A percentile compares a stretch with the other conserved stretches of the same genome.
phyloP scores from a whole-genome alignment of 2,113 vertebrate species.

The Zapornia atra region DNA sequence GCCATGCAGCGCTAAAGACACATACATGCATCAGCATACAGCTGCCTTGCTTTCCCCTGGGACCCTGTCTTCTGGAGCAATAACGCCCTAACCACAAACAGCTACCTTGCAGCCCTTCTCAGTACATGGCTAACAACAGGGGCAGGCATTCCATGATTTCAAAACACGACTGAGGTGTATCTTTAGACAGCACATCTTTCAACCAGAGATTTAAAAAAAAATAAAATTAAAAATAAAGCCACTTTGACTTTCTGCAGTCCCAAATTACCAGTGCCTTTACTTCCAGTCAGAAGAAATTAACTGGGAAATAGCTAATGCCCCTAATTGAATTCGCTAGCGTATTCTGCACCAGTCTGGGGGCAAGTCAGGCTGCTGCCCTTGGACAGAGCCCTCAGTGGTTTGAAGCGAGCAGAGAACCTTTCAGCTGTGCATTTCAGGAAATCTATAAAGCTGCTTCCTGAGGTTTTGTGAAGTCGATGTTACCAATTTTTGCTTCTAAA shows the following conservation, averaged over 20 bases:
- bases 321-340: background rate
- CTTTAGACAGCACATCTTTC: background rate
- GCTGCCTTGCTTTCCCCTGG: background rate
- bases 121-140: background rate
- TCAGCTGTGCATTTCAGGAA: background rate
- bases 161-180: rapidly evolving
- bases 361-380: background rate
- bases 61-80: background rate
- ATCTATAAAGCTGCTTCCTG: background rate
- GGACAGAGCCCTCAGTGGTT: background rate
- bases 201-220: background rate
- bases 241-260: background rate
- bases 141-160: rapidly evolving
- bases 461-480: background rate
- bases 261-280: background rate
- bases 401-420: background rate
- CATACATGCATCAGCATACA: rapidly evolving
- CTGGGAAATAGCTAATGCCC: background rate
- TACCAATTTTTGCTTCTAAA: background rate
- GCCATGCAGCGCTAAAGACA: background rate
- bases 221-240: background rate
- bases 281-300: background rate
- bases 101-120: background rate
- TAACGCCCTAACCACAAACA: background rate
- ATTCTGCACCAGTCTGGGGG: background rate